A percentile compares a stretch with the other conserved stretches of the same genome.
Evolutionary conservation across 2,888 invertebrate species (phyloP).

Genomic region (Xylota segnis): DNA sequence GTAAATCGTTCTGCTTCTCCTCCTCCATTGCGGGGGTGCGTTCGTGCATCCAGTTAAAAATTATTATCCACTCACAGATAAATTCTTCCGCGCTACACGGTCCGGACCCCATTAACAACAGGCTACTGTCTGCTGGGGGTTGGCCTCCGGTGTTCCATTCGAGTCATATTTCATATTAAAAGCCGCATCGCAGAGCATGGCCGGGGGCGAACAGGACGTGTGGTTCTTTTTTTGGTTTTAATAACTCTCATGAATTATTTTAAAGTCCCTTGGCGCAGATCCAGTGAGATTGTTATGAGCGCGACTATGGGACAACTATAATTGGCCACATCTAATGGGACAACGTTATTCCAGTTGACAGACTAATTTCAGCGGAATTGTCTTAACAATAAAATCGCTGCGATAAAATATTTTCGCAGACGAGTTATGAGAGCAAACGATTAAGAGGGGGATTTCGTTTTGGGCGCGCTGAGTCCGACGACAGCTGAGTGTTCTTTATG

Average conservation of each 20-base stretch:
- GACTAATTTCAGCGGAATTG: slow-evolving; percentile 66
- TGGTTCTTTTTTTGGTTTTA: slow-evolving; percentile 22
- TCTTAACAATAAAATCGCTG: slow-evolving; percentile 60
- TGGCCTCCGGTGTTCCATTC: slow-evolving; percentile 35
- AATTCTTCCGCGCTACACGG: slow-evolving; percentile 33
- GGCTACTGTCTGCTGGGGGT: slow-evolving; percentile 37
- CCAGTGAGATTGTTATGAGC: slow-evolving; percentile 61
- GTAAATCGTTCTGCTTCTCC: slow-evolving; percentile 30
- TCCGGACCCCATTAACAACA: slow-evolving; percentile 49
- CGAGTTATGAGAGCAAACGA: slow-evolving; percentile 45
- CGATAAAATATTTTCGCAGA: slow-evolving; percentile 46
- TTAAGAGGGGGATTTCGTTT: slow-evolving; percentile 23
- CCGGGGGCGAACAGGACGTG: slow-evolving; percentile 3
- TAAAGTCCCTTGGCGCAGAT: slow-evolving; percentile 69
- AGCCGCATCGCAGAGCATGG: slow-evolving; percentile 16
- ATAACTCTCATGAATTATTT: slow-evolving; percentile 59
- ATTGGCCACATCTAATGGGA: slow-evolving; percentile 69
- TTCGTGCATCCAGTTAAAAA: slow-evolving; percentile 41
- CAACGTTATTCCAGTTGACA: slow-evolving; percentile 65
- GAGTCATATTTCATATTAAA: slow-evolving; percentile 56
- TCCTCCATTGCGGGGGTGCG: slow-evolving; percentile 54
- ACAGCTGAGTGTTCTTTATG: slow-evolving; percentile 45
- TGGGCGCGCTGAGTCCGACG: slow-evolving; percentile 17
- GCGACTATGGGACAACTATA: slow-evolving; percentile 55
- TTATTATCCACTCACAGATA: slow-evolving; percentile 70